Evolutionary conservation across 2,888 invertebrate species (phyloP).

Genomic region (Andrena chrysosceles): DNA sequence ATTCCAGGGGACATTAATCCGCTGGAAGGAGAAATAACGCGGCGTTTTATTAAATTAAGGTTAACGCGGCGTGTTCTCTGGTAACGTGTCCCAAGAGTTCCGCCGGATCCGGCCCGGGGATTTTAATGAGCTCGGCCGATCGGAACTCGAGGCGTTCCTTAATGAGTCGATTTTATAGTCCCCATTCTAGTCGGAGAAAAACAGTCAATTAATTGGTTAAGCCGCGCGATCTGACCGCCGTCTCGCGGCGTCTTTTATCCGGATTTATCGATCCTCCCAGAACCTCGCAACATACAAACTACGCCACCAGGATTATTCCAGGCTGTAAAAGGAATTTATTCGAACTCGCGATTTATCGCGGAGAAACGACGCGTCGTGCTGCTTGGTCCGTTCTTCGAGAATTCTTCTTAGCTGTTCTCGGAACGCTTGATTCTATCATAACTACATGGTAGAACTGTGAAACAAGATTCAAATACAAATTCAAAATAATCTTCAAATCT

Average conservation of each 20-base stretch:
- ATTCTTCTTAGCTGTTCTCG: background rate
- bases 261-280: slow-evolving; percentile 47
- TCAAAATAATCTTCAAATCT: background rate
- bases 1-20: slow-evolving; percentile 29
- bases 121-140: slow-evolving; percentile 74
- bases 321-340: slow-evolving; percentile 41
- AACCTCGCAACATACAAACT: slow-evolving; percentile 17
- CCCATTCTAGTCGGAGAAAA: slow-evolving; percentile 69
- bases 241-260: slow-evolving; percentile 64
- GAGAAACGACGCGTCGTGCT: background rate
- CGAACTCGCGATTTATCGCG: slow-evolving; percentile 41
- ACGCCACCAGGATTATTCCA: slow-evolving; percentile 37
- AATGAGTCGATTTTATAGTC: slow-evolving; percentile 78
- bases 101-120: slow-evolving; percentile 49
- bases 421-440: background rate
- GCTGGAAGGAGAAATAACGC: slow-evolving; percentile 21
- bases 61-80: slow-evolving; percentile 45
- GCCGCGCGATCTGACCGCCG: slow-evolving; percentile 32
- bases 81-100: slow-evolving; percentile 49
- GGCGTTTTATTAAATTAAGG: slow-evolving; percentile 54
- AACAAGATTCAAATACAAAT: background rate
- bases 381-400: slow-evolving; percentile 6
- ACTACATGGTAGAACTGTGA: background rate
- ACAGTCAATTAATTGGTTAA: slow-evolving; percentile 74
- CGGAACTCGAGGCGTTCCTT: slow-evolving; percentile 74